Percentiles rank a stretch among this genome's conserved stretches.
phyloP scores from a whole-genome alignment of 2,888 invertebrate genomes.

The Eupeodes latifasciatus region DNA sequence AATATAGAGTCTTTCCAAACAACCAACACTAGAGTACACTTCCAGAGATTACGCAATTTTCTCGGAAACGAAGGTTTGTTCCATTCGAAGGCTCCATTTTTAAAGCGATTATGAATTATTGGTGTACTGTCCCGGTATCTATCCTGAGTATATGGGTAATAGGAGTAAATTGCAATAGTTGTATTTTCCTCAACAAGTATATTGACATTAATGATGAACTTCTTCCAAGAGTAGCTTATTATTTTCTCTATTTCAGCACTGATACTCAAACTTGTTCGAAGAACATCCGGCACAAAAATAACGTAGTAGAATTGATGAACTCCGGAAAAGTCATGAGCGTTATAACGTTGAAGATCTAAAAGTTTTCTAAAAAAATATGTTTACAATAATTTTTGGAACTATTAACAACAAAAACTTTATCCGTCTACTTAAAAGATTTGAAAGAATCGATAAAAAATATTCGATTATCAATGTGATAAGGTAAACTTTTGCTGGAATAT shows the following conservation, averaged over 20 bases:
- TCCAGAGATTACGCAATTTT: not conserved
- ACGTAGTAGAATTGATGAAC: not conserved
- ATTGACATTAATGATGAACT: not conserved
- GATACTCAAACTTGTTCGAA: not conserved
- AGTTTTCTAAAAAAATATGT: not conserved
- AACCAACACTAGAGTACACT: not conserved
- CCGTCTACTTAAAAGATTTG: not conserved
- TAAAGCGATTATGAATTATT: not conserved
- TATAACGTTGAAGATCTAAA: not conserved
- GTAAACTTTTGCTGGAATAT: too few relatives aligned
- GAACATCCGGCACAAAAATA: not conserved
- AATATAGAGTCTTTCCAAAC: not conserved
- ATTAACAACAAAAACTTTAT: not conserved
- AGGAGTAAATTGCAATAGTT: constrained; percentile 1
- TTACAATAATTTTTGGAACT: too few relatives aligned
- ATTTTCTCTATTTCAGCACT: not conserved
- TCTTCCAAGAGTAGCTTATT: not conserved
- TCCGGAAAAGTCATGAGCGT: not conserved
- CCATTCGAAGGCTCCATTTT: not conserved
- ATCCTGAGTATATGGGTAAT: not conserved
- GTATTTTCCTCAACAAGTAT: not conserved
- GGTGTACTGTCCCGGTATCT: not conserved
- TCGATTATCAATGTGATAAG: too few relatives aligned
- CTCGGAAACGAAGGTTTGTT: not conserved
- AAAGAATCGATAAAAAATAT: not conserved